Percentiles rank a stretch among this genome's conserved stretches.
phyloP scores from a whole-genome alignment of 2,888 invertebrate genomes.

The Hypomecis atomaria region DNA sequence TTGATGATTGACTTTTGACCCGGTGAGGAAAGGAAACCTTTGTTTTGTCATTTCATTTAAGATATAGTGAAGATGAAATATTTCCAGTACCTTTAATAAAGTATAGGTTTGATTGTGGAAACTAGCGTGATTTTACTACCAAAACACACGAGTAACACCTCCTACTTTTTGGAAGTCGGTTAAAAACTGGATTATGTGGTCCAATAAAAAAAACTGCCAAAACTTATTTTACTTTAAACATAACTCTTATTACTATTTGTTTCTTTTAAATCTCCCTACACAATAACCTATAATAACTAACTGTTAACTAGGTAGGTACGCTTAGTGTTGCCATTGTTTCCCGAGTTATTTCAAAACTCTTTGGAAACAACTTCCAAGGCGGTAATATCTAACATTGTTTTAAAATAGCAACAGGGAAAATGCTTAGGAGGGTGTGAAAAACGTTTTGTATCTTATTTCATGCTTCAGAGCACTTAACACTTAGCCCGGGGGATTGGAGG shows the following conservation, averaged over 20 bases:
- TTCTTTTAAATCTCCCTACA: too few species aligned
- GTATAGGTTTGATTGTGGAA: too few species aligned
- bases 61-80: too few species aligned
- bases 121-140: too few species aligned
- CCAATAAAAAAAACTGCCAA: too few species aligned
- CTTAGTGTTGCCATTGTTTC: neutral
- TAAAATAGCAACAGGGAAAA: constrained; percentile 35
- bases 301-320: neutral
- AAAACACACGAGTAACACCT: too few species aligned
- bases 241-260: too few species aligned
- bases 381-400: constrained; percentile 31
- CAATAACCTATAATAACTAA: too few species aligned
- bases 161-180: too few species aligned
- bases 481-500: constrained; percentile 27
- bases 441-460: constrained; percentile 52
- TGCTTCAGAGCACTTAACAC: constrained; percentile 43
- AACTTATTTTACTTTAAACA: too few species aligned
- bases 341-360: constrained; percentile 26
- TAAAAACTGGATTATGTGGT: too few species aligned
- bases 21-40: neutral
- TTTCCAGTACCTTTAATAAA: too few species aligned
- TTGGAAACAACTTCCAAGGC: constrained; percentile 9
- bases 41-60: neutral
- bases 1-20: neutral
- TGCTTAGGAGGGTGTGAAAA: constrained; percentile 42